Conservation (phyloP, 2,113 vertebrate species). For the Rynchops niger region DNA sequence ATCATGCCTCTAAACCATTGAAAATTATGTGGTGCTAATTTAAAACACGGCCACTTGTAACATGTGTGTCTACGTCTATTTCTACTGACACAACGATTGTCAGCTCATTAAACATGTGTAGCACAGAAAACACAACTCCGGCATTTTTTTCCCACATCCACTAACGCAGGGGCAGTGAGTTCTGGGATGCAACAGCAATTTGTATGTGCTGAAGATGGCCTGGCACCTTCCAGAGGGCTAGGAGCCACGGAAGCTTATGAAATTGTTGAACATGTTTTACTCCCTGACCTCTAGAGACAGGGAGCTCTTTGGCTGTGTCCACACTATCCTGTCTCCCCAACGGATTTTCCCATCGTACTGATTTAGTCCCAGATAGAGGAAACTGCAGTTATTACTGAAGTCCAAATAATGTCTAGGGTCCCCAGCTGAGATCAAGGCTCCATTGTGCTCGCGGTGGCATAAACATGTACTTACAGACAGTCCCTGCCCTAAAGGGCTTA, state of each 20-base stretch:
- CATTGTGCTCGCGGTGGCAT: not conserved
- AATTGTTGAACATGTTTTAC: not conserved
- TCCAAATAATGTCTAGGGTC: not conserved
- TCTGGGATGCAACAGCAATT: not conserved
- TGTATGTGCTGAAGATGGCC: not conserved
- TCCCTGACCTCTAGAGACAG: not conserved
- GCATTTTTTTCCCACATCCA: not conserved
- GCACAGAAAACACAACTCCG: not conserved
- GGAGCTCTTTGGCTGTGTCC: not conserved
- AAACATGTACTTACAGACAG: not conserved
- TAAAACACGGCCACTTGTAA: slow-evolving; percentile 36
- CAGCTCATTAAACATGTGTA: slow-evolving; percentile 26
- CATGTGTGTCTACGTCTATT: not conserved
- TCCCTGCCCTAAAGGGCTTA: slow-evolving; percentile 13
- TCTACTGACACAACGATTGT: not conserved
- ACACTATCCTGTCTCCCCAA: rapidly evolving
- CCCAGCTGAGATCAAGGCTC: slow-evolving; percentile 43
- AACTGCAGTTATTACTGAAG: not conserved
- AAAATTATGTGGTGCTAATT: slow-evolving; percentile 49
- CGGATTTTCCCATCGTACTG: not conserved
- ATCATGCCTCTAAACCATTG: slow-evolving; percentile 23
- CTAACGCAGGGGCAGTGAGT: not conserved
- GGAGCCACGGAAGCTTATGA: rapidly evolving
- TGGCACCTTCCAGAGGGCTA: not conserved
- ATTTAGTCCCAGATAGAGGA: not conserved